A percentile compares a stretch with the other conserved stretches of the same genome.
phyloP scores from a whole-genome alignment of 2,888 invertebrate species.

The Chaetogeoica ovagalla region DNA sequence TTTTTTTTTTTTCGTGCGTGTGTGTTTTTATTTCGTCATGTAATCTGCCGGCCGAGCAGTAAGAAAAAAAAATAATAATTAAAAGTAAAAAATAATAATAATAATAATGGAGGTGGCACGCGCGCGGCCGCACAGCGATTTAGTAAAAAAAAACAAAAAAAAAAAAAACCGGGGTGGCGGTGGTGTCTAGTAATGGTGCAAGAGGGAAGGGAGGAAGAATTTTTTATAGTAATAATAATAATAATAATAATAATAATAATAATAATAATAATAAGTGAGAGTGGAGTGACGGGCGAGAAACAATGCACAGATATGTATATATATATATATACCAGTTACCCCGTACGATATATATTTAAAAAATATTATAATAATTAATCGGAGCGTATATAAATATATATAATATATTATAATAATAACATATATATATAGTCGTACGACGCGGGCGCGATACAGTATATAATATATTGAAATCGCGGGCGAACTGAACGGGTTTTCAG shows the following conservation, averaged over 20 bases:
- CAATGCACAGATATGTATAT: no score
- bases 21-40: slow-evolving; percentile 10
- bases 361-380: not conserved
- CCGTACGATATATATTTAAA: not conserved
- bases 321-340: no score
- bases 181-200: no score
- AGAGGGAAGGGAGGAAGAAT: not conserved
- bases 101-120: no score
- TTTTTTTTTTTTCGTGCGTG: not conserved
- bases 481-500: slow-evolving; percentile 25
- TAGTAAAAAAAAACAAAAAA: not conserved
- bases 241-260: not conserved
- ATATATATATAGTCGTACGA: not conserved
- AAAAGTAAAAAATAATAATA: not conserved
- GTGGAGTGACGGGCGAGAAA: no score
- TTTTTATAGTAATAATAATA: not conserved
- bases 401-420: no score
- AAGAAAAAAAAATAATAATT: not conserved
- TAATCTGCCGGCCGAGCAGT: not conserved
- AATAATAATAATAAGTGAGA: not conserved
- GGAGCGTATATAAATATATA: not conserved
- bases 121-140: no score
- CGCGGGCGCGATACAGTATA: not conserved
- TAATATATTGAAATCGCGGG: not conserved
- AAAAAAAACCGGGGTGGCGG: not conserved